A percentile compares a stretch with the other conserved stretches of the same genome.
Conservation (phyloP, 2,797 vertebrate genomes). For the Chloroceryle inda region DNA sequence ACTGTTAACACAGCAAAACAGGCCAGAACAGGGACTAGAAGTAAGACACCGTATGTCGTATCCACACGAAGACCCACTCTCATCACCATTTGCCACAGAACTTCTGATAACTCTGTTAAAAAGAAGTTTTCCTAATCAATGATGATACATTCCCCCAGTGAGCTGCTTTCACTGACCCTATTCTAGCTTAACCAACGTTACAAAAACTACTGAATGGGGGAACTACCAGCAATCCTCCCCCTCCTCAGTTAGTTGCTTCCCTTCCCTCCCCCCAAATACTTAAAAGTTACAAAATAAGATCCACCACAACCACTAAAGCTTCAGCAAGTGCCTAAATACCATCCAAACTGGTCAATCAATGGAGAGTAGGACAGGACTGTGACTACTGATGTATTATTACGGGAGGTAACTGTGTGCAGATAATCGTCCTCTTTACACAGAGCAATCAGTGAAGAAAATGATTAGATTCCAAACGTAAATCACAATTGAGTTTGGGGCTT, state of each 20-base stretch:
- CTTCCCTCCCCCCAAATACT: background rate
- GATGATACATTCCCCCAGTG: background rate
- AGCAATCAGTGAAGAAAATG: background rate
- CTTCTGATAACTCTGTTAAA: constrained; percentile 91
- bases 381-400: background rate
- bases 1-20: constrained; percentile 90
- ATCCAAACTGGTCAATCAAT: background rate
- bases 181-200: background rate
- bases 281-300: background rate
- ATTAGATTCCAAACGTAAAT: background rate
- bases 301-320: background rate
- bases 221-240: background rate
- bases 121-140: background rate
- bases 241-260: background rate
- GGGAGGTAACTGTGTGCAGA: background rate
- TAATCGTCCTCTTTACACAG: background rate
- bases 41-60: constrained; percentile 82
- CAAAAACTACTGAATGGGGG: background rate
- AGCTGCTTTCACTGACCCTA: background rate
- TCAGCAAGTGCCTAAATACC: background rate
- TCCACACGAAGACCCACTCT: constrained; percentile 88
- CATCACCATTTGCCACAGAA: constrained; percentile 97
- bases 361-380: background rate
- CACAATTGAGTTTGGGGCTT: background rate
- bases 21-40: constrained; percentile 88